Evolutionary conservation across 2,888 invertebrate species (phyloP).

Genomic region (Trissolcus japonicus): DNA sequence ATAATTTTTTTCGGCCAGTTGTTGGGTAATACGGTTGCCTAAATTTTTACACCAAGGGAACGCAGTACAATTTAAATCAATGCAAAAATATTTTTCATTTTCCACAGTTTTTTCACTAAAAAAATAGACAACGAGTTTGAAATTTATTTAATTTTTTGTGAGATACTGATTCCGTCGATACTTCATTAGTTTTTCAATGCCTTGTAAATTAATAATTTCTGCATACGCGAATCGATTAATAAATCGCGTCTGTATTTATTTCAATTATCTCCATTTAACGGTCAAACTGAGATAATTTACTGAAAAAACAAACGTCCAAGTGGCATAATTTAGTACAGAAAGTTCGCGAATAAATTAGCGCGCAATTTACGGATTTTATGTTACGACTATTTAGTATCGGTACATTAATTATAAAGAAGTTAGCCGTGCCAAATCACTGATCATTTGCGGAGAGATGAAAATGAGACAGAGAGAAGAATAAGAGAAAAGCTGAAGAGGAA

Average conservation of each 20-base stretch:
- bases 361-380: constrained; percentile 8
- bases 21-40: background rate
- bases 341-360: constrained; percentile 13
- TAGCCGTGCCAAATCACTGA: constrained; percentile 27
- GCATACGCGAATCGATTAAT: constrained; percentile 8
- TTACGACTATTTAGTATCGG: constrained; percentile 23
- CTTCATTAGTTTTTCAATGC: background rate
- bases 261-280: constrained; percentile 12
- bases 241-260: constrained; percentile 4
- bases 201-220: constrained; percentile 3
- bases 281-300: constrained; percentile 13
- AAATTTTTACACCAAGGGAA: constrained; percentile 4
- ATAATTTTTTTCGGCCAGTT: constrained; percentile 20
- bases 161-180: no score
- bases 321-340: constrained; percentile 9
- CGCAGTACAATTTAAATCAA: constrained; percentile 21
- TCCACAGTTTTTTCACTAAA: no score
- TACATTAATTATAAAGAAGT: constrained; percentile 30
- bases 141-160: no score
- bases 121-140: no score
- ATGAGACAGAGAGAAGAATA: constrained; percentile 25
- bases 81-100: background rate
- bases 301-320: constrained; percentile 6
- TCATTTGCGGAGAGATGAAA: constrained; percentile 39
- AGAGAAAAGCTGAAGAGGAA: constrained; percentile 43